Evolutionary conservation across 1,140 invertebrate genomes (phyloP), one percentile per base, ranked within the genome.

Genomic region (Aethina tumida): DNA sequence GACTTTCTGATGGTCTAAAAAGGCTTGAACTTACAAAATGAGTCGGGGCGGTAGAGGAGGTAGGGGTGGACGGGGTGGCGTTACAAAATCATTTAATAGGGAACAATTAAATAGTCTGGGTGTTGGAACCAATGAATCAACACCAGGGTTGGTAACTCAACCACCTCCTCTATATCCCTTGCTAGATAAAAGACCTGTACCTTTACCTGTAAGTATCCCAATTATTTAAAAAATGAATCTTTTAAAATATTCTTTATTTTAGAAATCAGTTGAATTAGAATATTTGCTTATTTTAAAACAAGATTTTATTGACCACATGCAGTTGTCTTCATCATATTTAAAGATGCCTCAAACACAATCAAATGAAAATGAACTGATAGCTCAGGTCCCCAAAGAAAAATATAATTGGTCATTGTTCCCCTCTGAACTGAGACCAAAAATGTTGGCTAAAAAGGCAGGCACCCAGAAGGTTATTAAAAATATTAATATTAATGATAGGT

Each of bases 91-190:
- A 0, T 73, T 82, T 33, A 76, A 65, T 29, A 60, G 68, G 2
- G 79, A 83, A 49, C 71, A 76, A 39, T 53, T 76, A 28, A 59
- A 56, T 39, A 44, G 53, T 22, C 42, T 75, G n/a, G 77, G 77
- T 2, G 67, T 78, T 35, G 57, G 64, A 1, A 66, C 67, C 36
- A 35, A 48, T 42, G 81, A 85, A 47, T 50, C 66, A 14, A 47
- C 76, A 10, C 69, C 75, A 13, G 65, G 68, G 2, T 67, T 74
- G 21, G 68, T 73, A 10, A 60, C 74, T 2, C 69, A 77, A 46
- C 81, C 81, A 14, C 79, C 81, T 5, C 71, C 74, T 22, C 62
- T 75, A 17, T 87, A 75, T 66, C 81, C 81, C 5, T 49, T 63
- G 0, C 44, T 79, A 12, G 66, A 73, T 8, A 71, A 69, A 41